Evolutionary conservation across 2,113 vertebrate genomes (phyloP), one percentile per base, ranked within the genome.

Genomic region (Lagopus muta): DNA sequence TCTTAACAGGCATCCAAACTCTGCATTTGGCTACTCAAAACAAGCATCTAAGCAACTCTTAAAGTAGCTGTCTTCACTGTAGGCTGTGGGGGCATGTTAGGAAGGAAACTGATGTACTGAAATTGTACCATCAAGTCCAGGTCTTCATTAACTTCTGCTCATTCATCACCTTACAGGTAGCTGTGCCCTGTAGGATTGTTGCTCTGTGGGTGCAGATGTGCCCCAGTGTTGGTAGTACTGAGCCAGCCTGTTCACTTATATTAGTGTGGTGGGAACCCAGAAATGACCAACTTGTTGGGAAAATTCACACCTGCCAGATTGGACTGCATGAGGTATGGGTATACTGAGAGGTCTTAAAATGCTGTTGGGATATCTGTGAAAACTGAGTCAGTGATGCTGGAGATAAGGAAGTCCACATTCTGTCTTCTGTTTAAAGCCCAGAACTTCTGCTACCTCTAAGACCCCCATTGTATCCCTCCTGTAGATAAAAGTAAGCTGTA

Each of bases 201-300:
- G 36, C 20, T 91, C 30, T 79, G 77, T 1, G 11, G 27, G 34
- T 74, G 42, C 16, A 47, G 38, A 10, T 64, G 50, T 74, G 66
- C 11, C 25, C 15, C 22, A 21, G 30, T 38, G 34, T 79, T 78
- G 72, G 28, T 54, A 82, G 24, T 6, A 40, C 8, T 76, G 22
- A 50, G 50, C 40, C 54, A 73, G 8, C 3, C 47, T 28, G 24
- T n/a, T 8, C 18, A 11, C 11, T 66, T 91, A 27, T 8, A 24
- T 58, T 32, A 48, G 11, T 58, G 28, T 65, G 30, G 5, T 60
- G 38, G n/a, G 61, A 82, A 82, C 15, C 20, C 43, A 71, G 50
- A 89, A 67, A 57, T 1, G 1, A 9, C 19, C 13, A 20, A 61
- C 16, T 30, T 2, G 0, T 11, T 3, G 1, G 50, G 61, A 70